Evolutionary conservation across 92 coral and sea anemone genomes (phyloP).

Genomic region (Muricea muricata): DNA sequence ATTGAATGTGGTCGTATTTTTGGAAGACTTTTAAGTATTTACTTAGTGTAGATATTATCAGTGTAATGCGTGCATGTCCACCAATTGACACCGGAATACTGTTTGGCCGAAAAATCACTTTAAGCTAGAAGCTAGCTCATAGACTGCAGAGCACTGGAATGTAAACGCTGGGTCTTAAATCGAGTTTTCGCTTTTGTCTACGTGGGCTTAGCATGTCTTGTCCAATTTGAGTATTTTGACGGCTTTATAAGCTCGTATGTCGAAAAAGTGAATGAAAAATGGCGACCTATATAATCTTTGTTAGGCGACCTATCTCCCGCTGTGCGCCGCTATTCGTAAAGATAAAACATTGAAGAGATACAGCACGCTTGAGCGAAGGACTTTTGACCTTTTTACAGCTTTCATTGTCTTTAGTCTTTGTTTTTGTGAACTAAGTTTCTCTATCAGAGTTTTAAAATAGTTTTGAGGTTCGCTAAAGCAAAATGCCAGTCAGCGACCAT

Average conservation of each 20-base stretch:
- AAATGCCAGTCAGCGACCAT: neutral
- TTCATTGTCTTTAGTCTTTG: conserved; percentile 39
- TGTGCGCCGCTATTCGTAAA: neutral
- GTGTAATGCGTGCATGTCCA: too few relatives aligned
- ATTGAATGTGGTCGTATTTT: conserved; percentile 9
- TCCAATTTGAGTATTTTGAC: neutral
- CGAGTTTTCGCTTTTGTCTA: neutral
- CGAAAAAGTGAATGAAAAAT: neutral
- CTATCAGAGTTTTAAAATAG: neutral
- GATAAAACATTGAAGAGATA: neutral
- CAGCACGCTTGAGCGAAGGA: neutral
- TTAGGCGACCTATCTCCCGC: conserved; percentile 15
- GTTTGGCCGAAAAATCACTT: neutral
- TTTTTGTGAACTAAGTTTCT: conserved; percentile 21
- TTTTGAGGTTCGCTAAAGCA: neutral
- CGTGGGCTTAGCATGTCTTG: neutral
- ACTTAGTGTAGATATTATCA: conserved; percentile 30
- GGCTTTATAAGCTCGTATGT: neutral
- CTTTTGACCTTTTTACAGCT: conserved; percentile 43
- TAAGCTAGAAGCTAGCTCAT: neutral
- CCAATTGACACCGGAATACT: neutral
- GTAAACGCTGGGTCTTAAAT: neutral
- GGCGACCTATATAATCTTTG: too few relatives aligned
- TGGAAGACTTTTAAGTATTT: conserved; percentile 12
- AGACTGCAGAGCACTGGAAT: conserved; percentile 24